Evolutionary conservation across 1,140 invertebrate genomes (phyloP), one percentile per base, ranked within the genome.

Genomic region (Lutraria rhynchaena): DNA sequence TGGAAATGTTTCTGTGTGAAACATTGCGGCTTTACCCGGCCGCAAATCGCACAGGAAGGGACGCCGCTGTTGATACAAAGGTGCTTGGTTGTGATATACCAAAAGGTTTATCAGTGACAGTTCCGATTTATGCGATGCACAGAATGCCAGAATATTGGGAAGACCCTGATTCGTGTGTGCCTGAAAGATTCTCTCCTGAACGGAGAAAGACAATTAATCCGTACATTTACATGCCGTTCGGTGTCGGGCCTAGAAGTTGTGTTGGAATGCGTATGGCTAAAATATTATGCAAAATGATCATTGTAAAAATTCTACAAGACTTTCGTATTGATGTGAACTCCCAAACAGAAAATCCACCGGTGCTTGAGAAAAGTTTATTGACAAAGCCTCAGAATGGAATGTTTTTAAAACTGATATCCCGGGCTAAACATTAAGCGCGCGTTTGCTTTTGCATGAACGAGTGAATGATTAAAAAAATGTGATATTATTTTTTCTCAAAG

Each of bases 201-300:
- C 86, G 89, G 27, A 86, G 76, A 19, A 73, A 78, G 0, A 80
- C 82, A 17, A 85, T 87, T 11, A 78, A 84, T 53, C 86, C 88
- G 1, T 87, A 87, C 31, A 86, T 85, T 1, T 92, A 84, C 65
- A 69, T 92, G 17, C 88, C 92, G 9, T 93, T 93, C 67, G 91
- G 90, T 1, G 88, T 87, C n/a, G 92, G 92, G 13, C 92, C 91
- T 7, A 85, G 92, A 58, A 89, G 87, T 53, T 93, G 92, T 71
- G 87, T 93, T 31, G 92, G 91, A 3, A 89, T 90, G 76, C 85
- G 89, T 33, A 89, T 92, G 57, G 91, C 90, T 17, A 76, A 90
- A 46, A 27, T 91, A 49, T 88, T 91, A 58, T 82, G 88, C 3
- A 92, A 91, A 71, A 74, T 89, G 1, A 82, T 89, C 7, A 81